Evolutionary conservation across 2,113 vertebrate genomes (phyloP), one percentile per base, ranked within the genome.

Genomic region (Pelusios castaneus): DNA sequence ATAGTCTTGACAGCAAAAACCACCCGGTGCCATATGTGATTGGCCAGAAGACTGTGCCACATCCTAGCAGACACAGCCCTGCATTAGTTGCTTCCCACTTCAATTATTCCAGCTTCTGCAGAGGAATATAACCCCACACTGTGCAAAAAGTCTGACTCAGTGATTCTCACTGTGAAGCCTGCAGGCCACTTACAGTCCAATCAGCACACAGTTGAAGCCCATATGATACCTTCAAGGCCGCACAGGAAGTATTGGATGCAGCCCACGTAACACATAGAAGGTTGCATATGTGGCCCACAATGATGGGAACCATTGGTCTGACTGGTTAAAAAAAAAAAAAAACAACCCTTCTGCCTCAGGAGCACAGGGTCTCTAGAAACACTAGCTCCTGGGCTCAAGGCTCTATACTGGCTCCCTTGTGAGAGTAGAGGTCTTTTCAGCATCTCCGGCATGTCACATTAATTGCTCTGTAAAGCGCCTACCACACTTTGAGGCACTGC

Each of bases 371-470:
- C 63, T 93, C 54, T 81, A 84, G 45, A 41, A 88, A 87, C 3
- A 1, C 0, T 0, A 91, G 63, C 1, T 24, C 73, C 24, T 52
- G 49, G 54, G 77, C 60, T 79, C 63, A 80, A 84, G 77, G 31
- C 89, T 89, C 25, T 41, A 77, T 70, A 77, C 79, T 95, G 85
- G 34, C 67, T 93, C 79, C 84, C 84, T 12, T 22, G 60, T 45
- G 81, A 85, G 77, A 80, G 49, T 34, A 49, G 58, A 52, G 60
- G 41, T 27, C 1, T 0, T 70, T 60, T 91, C 52, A 70, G 88
- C 70, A 91, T 55, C 80, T 78, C 89, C 92, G 92, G 92, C 92
- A 85, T 10, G 47, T 89, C 95, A 90, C 82, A 89, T 95, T 91
- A 95, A 90, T 87, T 0, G 7, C 95, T 95, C 92, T 85, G 76